Evolutionary conservation across 2,797 vertebrate species (phyloP).

Genomic region (Hoplostethus mediterraneus): DNA sequence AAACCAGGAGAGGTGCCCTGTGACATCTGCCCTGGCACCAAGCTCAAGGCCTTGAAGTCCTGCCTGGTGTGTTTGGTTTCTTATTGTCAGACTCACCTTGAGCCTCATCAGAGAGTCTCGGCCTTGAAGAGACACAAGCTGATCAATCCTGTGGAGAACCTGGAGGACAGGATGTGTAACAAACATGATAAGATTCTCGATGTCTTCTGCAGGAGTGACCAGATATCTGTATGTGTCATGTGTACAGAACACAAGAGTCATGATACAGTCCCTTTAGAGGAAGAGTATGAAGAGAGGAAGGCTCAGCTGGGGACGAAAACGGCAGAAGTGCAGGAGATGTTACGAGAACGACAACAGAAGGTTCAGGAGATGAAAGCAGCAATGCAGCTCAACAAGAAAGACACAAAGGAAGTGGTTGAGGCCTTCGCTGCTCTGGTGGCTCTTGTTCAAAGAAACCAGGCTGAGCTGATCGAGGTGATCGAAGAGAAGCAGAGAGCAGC

Average conservation of each 20-base stretch:
- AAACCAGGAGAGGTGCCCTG: conserved; percentile 58
- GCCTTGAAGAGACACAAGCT: conserved; percentile 63
- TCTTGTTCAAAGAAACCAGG: neutral
- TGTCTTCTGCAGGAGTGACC: conserved; percentile 50
- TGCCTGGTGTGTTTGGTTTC: conserved; percentile 68
- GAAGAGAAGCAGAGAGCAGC: conserved; percentile 11
- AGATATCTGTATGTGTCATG: conserved; percentile 37
- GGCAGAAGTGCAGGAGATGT: conserved; percentile 1
- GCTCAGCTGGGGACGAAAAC: conserved; percentile 22
- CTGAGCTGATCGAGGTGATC: neutral
- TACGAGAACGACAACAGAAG: conserved; percentile 31
- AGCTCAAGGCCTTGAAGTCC: conserved; percentile 58
- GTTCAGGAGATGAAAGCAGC: conserved; percentile 7
- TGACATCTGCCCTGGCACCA: conserved; percentile 49
- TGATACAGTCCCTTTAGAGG: conserved; percentile 46
- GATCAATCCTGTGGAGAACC: conserved; percentile 49
- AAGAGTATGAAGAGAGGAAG: conserved; percentile 30
- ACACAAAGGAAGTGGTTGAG: conserved; percentile 4
- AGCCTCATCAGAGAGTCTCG: conserved; percentile 53
- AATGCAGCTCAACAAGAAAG: conserved; percentile 3
- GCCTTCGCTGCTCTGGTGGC: neutral
- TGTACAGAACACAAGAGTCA: conserved; percentile 54
- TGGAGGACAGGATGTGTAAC: conserved; percentile 59
- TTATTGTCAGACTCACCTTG: conserved; percentile 58
- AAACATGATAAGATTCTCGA: conserved; percentile 61